Percentiles rank a stretch among this genome's conserved stretches.
Evolutionary conservation across 2,113 vertebrate species (phyloP).

Genomic region (Hippocampus guttulatus): DNA sequence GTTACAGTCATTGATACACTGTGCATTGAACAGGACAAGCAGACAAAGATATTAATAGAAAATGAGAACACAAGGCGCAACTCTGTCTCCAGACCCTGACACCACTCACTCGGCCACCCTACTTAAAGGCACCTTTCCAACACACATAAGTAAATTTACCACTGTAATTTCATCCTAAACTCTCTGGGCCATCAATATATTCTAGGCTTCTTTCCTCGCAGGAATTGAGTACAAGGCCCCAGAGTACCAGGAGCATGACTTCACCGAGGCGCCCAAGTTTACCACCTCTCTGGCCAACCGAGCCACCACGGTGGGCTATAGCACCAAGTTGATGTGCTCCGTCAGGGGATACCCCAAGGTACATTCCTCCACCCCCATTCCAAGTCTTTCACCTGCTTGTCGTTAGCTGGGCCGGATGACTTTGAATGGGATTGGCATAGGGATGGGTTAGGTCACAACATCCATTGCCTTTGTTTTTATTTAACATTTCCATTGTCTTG

Average conservation of each 20-base stretch:
- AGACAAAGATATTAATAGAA: too few relatives aligned
- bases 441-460: conserved; percentile 20
- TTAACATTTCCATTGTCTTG: too few relatives aligned
- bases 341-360: conserved; percentile 89
- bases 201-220: conserved; percentile 29
- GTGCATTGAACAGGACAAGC: too few relatives aligned
- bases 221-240: conserved; percentile 74
- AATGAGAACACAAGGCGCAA: too few relatives aligned
- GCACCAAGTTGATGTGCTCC: conserved; percentile 86
- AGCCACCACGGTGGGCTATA: conserved; percentile 85
- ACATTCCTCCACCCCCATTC: conserved; percentile 19
- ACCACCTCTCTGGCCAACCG: conserved; percentile 83
- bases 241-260: conserved; percentile 76
- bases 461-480: too few relatives aligned
- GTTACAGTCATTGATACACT: too few relatives aligned
- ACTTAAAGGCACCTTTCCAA: too few relatives aligned
- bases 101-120: too few relatives aligned
- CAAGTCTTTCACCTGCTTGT: conserved; percentile 10
- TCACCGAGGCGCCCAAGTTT: conserved; percentile 88
- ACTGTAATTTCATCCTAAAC: too few relatives aligned
- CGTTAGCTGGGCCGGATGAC: background rate
- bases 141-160: too few relatives aligned
- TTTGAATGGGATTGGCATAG: background rate
- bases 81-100: too few relatives aligned
- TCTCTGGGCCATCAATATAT: too few relatives aligned